phyloP scores from a whole-genome alignment of 1,140 invertebrate genomes.

The Centruroides vittatus region DNA sequence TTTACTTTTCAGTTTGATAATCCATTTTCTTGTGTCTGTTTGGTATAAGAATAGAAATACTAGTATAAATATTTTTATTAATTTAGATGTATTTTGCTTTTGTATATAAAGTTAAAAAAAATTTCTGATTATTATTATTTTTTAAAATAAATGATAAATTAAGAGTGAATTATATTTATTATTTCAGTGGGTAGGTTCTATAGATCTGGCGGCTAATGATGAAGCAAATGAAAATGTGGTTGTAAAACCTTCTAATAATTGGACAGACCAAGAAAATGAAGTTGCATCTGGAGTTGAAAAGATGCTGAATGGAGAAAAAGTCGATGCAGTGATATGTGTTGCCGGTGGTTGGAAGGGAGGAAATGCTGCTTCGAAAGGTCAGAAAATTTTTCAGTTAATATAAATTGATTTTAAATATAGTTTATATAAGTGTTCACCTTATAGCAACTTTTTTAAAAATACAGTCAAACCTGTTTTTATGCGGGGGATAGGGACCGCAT shows the following conservation, averaged over 20 bases:
- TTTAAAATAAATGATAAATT: no score
- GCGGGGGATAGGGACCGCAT: no score
- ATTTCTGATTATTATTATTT: not conserved
- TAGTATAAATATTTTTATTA: no score
- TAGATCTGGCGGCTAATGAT: conserved; percentile 80
- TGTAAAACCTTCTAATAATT: conserved; percentile 51
- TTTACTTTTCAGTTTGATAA: no score
- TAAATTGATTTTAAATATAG: no score
- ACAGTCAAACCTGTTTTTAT: no score
- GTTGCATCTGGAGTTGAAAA: conserved; percentile 20
- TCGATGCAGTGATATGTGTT: conserved; percentile 95
- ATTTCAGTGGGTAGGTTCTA: conserved; percentile 76
- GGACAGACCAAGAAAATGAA: conserved; percentile 52
- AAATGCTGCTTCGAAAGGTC: conserved; percentile 50
- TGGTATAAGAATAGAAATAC: no score
- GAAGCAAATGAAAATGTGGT: conserved; percentile 80
- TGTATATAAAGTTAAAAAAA: not conserved
- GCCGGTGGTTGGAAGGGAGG: conserved; percentile 96
- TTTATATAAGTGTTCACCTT: no score
- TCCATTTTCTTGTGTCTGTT: no score
- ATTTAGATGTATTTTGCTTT: not conserved
- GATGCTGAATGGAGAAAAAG: conserved; percentile 46
- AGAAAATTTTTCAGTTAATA: not conserved
- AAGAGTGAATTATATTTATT: not conserved
- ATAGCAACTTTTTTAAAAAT: no score